Percentiles rank a stretch among this genome's conserved stretches.
phyloP scores from a whole-genome alignment of 2,113 vertebrate genomes.

The Tricholaema leucomelas region DNA sequence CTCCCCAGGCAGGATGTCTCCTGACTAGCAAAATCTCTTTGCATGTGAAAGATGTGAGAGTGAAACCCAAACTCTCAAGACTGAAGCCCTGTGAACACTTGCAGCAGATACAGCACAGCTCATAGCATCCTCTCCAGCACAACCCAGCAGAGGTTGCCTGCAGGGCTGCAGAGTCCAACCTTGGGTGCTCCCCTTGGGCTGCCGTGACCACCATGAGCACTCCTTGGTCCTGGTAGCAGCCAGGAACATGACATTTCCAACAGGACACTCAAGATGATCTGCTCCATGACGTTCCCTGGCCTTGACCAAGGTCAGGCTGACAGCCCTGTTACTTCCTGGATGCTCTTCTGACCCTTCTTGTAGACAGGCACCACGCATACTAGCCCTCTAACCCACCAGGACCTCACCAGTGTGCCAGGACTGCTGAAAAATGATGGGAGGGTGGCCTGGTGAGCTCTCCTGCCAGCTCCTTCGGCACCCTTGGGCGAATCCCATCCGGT shows the following conservation, averaged over 20 bases:
- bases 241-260: neutral
- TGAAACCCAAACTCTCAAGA: neutral
- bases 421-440: too few species aligned
- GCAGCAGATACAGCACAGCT: neutral
- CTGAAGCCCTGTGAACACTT: neutral
- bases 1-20: neutral
- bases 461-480: too few species aligned
- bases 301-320: too few species aligned
- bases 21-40: neutral
- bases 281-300: too few species aligned
- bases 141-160: neutral
- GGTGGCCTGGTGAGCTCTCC: too few species aligned
- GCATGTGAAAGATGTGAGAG: neutral
- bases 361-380: too few species aligned
- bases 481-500: too few species aligned
- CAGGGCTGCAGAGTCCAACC: neutral
- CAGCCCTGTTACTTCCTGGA: too few species aligned
- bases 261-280: neutral
- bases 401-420: too few species aligned
- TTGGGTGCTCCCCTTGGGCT: neutral
- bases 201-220: accelerated
- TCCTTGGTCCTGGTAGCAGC: neutral
- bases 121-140: neutral
- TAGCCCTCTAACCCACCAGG: too few species aligned
- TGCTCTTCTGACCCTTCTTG: too few species aligned